Evolutionary conservation across 2,113 vertebrate species (phyloP), one percentile per base, ranked within the genome.

Genomic region (Periophthalmodon schlosseri): DNA sequence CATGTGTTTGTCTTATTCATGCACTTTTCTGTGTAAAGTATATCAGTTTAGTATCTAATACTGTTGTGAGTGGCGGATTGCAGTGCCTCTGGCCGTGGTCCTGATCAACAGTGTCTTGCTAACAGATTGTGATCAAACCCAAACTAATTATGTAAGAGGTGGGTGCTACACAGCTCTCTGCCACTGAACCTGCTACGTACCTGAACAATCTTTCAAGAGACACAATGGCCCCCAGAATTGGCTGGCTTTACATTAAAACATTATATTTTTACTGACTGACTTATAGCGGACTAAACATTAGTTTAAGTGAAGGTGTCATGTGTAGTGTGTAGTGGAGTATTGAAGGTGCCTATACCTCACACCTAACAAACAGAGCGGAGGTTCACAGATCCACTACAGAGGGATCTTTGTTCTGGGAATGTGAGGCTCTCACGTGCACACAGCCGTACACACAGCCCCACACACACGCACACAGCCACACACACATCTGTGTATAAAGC

Each of bases 351-450:
- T 20, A 12, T 54, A 34, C 34, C 74, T 20, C n/a, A 21, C 24
- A 54, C 50, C 70, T 44, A 63, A 54, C 57, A 72, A 66, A 69
- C 74, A 50, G 77, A 82, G 64, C 63, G 70, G 74, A 24, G 76
- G 78, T 86, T 88, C 87, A 88, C 75, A 89, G 75, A 83, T 20
- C 18, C 70, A 80, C 77, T 79, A 92, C 87, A 92, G 90, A 89
- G 68, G 84, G 81, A 85, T 86, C 90, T 90, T 89, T 92, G 90
- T 92, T 91, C 86, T 84, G 52, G 14, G 78, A 74, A 69, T 81
- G 78, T 83, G 78, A 87, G 81, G 81, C 81, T 16, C 76, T 77
- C 71, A 79, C 72, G 79, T 84, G 72, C 76, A 71, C 79, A 67
- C n/a, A 28, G 58, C 33, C n/a, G 72, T 74, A 70, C 84, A 87